These are phyloP conservation scores for Chelon auratus DNA, from an alignment of 2,797 vertebrate species.

Conservation along the genomic window DNA sequence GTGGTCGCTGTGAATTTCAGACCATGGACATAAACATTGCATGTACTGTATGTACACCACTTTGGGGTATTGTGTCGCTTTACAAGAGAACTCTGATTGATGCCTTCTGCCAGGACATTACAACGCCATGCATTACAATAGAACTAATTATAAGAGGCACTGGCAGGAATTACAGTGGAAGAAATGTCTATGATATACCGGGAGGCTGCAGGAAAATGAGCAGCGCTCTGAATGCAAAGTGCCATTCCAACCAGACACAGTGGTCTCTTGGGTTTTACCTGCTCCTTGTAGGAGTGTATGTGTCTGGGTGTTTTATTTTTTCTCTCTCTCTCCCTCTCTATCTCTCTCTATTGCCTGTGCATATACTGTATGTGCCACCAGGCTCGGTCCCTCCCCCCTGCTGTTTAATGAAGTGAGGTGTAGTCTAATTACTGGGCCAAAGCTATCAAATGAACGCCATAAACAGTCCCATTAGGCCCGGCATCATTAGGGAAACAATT, in stretches of 20 bases:
- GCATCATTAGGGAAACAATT: slow-evolving; percentile 84
- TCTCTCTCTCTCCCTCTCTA: background rate
- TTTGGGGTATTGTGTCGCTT: too few species aligned
- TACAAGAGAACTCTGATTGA: too few species aligned
- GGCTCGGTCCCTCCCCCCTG: slow-evolving; percentile 10
- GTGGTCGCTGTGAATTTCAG: too few species aligned
- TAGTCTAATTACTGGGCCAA: slow-evolving; percentile 81
- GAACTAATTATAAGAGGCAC: slow-evolving; percentile 9
- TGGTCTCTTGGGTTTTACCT: slow-evolving; percentile 1
- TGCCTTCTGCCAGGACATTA: slow-evolving; percentile 1
- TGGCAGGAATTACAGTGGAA: slow-evolving; percentile 10
- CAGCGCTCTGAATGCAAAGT: slow-evolving; percentile 39
- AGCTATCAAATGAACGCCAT: slow-evolving; percentile 79
- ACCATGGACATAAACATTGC: too few species aligned
- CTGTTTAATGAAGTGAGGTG: slow-evolving; percentile 84
- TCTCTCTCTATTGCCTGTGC: slow-evolving; percentile 1
- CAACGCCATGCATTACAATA: background rate
- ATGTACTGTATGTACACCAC: too few species aligned
- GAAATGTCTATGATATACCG: slow-evolving; percentile 4
- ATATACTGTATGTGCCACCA: slow-evolving; percentile 25
- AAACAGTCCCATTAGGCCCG: slow-evolving; percentile 83
- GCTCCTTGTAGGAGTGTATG: background rate
- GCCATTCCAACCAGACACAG: background rate
- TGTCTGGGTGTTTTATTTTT: background rate
- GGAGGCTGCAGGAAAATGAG: slow-evolving; percentile 32